Percentiles rank a stretch among this genome's conserved stretches.
These are phyloP conservation scores for Manduca sexta DNA, from an alignment of 1,140 invertebrate species.

Conservation along the genomic window DNA sequence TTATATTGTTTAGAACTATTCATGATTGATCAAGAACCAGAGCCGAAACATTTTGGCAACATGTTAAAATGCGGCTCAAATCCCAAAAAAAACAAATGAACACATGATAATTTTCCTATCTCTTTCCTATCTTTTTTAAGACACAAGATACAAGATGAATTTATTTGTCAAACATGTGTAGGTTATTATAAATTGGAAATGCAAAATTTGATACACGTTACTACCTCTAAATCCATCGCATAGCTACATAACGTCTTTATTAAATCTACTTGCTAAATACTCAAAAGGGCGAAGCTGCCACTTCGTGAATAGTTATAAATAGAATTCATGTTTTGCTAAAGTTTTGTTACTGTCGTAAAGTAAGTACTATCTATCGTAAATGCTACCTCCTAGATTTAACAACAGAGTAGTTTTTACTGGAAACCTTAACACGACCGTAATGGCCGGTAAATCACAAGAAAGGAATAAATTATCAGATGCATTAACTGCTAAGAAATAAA, in stretches of 20 bases:
- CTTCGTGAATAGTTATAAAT: constrained; percentile 22
- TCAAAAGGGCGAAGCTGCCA: constrained; percentile 9
- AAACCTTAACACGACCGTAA: constrained; percentile 42
- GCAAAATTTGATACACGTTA: too few species aligned
- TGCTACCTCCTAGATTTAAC: constrained; percentile 39
- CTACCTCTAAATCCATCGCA: too few species aligned
- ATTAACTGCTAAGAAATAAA: constrained; percentile 36
- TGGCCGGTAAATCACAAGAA: constrained; percentile 46
- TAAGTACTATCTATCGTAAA: constrained; percentile 35
- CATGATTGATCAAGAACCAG: too few species aligned
- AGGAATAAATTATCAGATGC: constrained; percentile 51
- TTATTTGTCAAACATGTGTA: too few species aligned
- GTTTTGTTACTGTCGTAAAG: constrained; percentile 35
- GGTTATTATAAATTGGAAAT: too few species aligned
- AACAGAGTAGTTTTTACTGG: constrained; percentile 34
- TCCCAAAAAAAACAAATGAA: background rate
- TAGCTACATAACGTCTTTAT: too few species aligned
- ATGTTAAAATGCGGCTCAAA: constrained; percentile 3
- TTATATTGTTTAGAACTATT: too few species aligned
- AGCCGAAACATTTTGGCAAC: too few species aligned
- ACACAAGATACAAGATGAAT: too few species aligned
- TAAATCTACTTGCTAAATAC: too few species aligned
- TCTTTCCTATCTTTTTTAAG: too few species aligned
- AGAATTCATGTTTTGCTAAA: constrained; percentile 24
- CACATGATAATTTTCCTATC: too few species aligned